phyloP scores from a whole-genome alignment of 2,888 invertebrate species.

The Campaea margaritaria region DNA sequence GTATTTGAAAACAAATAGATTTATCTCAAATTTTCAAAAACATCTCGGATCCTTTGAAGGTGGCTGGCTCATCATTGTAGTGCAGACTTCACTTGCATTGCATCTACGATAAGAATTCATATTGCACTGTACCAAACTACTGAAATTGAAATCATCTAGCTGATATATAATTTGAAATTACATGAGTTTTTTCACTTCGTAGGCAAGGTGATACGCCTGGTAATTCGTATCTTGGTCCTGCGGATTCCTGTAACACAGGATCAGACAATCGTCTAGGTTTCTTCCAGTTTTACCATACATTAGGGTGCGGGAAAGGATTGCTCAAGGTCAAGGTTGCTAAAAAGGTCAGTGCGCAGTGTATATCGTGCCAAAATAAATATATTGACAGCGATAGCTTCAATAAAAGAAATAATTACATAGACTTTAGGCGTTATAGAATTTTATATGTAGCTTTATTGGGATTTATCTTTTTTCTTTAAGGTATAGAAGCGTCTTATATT shows the following conservation, averaged over 20 bases:
- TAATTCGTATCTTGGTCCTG: constrained; percentile 96
- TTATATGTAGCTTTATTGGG: constrained; percentile 40
- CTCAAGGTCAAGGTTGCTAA: no score
- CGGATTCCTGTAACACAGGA: constrained; percentile 93
- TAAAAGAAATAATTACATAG: constrained; percentile 41
- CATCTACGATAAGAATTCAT: constrained; percentile 49
- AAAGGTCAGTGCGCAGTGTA: constrained; percentile 50
- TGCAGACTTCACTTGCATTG: constrained; percentile 53
- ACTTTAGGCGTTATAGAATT: constrained; percentile 46
- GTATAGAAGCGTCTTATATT: constrained; percentile 6
- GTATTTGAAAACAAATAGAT: no score
- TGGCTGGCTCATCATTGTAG: constrained; percentile 19
- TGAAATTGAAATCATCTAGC: constrained; percentile 69
- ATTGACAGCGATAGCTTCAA: constrained; percentile 39
- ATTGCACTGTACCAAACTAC: constrained; percentile 63
- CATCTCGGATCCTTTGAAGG: constrained; percentile 25
- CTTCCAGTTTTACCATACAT: constrained; percentile 39
- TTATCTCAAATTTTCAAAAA: neutral
- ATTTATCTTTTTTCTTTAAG: constrained; percentile 17
- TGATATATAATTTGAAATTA: constrained; percentile 87
- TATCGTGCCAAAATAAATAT: constrained; percentile 51
- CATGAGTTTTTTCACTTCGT: constrained; percentile 99
- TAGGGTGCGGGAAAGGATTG: constrained; percentile 33
- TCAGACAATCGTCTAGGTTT: constrained; percentile 78
- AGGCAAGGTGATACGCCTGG: constrained; percentile 99